Evolutionary conservation across 2,888 invertebrate genomes (phyloP).

Genomic region (Dasysyrphus albostriatus): DNA sequence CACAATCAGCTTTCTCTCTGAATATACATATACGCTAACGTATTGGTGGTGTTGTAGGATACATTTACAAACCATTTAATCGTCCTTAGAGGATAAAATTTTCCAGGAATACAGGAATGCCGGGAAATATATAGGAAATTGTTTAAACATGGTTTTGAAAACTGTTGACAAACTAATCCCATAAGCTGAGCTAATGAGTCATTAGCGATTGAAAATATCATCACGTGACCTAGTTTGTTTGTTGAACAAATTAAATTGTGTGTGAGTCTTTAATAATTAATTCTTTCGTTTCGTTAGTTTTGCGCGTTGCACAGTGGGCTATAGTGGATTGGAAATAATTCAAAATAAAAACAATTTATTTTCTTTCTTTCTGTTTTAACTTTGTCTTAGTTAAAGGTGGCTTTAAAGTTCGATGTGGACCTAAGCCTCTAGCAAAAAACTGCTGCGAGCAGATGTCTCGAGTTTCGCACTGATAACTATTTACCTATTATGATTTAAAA

Average conservation of each 20-base stretch:
- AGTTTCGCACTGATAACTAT: too few relatives aligned
- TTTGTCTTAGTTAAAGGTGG: too few relatives aligned
- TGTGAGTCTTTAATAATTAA: constrained; percentile 60
- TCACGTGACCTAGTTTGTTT: constrained; percentile 51
- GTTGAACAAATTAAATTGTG: constrained; percentile 50
- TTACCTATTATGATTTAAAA: too few relatives aligned
- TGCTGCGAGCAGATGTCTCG: too few relatives aligned
- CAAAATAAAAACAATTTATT: too few relatives aligned
- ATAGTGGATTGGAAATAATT: too few relatives aligned
- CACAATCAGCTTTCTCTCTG: neutral
- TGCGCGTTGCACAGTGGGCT: neutral
- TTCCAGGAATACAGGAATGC: neutral
- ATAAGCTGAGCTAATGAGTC: constrained; percentile 56
- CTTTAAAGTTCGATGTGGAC: too few relatives aligned
- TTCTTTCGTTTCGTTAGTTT: constrained; percentile 4
- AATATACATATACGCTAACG: neutral
- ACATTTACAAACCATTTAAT: constrained; percentile 40
- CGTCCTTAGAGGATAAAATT: constrained; percentile 21
- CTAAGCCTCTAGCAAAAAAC: too few relatives aligned
- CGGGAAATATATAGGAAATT: neutral
- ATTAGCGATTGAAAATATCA: constrained; percentile 69
- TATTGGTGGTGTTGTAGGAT: neutral
- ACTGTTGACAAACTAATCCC: constrained; percentile 70
- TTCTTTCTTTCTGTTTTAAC: too few relatives aligned
- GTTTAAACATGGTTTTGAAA: constrained; percentile 41